These are phyloP conservation scores for Aramus guarauna DNA, from an alignment of 2,113 vertebrate genomes.

Conservation along the genomic window DNA sequence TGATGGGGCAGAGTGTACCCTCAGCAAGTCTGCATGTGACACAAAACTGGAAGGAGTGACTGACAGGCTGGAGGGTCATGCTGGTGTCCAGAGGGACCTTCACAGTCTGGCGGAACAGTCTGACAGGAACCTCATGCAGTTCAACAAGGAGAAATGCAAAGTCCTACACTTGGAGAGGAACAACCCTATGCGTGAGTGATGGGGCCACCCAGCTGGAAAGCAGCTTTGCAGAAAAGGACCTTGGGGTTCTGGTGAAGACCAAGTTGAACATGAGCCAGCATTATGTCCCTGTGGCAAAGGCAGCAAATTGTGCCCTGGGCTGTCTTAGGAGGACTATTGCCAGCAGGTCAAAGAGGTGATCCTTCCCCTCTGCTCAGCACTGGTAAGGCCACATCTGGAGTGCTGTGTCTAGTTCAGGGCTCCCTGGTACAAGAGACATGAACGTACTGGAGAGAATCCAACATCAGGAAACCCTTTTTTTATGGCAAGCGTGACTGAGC, in stretches of 20 bases:
- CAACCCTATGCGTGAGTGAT: neutral
- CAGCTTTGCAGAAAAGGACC: neutral
- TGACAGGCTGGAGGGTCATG: rapidly evolving
- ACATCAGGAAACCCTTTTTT: no score
- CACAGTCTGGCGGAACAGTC: neutral
- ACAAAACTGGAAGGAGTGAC: neutral
- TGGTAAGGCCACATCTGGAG: neutral
- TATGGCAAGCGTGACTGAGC: no score
- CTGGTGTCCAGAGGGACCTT: neutral
- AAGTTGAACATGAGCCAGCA: neutral
- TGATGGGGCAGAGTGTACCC: neutral
- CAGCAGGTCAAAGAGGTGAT: neutral
- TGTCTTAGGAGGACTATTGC: rapidly evolving
- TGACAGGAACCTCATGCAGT: neutral
- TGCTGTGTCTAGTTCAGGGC: no score
- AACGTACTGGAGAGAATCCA: no score
- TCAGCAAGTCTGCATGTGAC: no score
- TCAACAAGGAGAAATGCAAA: neutral
- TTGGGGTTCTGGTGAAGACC: neutral
- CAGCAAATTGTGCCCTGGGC: neutral
- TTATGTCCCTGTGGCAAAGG: neutral
- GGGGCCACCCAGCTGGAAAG: neutral
- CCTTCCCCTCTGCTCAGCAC: neutral
- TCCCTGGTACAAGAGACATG: no score
- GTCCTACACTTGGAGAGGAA: neutral